A percentile compares a stretch with the other conserved stretches of the same genome.
Conservation (phyloP, 1,140 invertebrate genomes). For the Capitella teleta region DNA sequence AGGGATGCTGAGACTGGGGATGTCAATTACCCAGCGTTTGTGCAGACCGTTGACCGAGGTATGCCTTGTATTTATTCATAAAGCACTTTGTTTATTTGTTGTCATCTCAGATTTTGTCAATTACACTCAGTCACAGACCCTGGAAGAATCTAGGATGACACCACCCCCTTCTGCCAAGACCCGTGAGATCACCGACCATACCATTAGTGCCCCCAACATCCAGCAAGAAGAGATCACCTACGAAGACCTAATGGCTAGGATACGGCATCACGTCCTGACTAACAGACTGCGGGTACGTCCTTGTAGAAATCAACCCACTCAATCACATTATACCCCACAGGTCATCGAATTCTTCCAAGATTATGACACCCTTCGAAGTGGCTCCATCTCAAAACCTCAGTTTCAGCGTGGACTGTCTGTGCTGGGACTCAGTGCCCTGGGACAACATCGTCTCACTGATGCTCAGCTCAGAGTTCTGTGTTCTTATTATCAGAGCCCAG, state of each 20-base stretch:
- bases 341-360: constrained; percentile 14
- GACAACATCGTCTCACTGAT: constrained; percentile 32
- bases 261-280: constrained; percentile 34
- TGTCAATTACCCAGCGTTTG: constrained; percentile 42
- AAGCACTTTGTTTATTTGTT: not conserved
- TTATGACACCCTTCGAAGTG: constrained; percentile 35
- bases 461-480: constrained; percentile 28
- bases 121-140: constrained; percentile 24
- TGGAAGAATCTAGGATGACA: constrained; percentile 13
- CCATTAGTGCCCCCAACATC: no score
- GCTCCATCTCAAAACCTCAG: constrained; percentile 32
- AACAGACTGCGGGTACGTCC: constrained; percentile 34
- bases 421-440: constrained; percentile 36
- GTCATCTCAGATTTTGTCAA: constrained; percentile 34
- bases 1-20: constrained; percentile 36
- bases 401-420: constrained; percentile 32
- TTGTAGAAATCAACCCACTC: not conserved
- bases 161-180: constrained; percentile 16
- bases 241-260: constrained; percentile 37
- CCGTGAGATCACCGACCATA: constrained; percentile 21
- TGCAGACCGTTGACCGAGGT: constrained; percentile 39
- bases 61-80: not conserved
- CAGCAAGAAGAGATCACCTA: no score
- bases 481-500: constrained; percentile 28
- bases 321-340: not conserved